phyloP scores from a whole-genome alignment of 1,140 invertebrate species.

The Stegodyphus mimosarum region DNA sequence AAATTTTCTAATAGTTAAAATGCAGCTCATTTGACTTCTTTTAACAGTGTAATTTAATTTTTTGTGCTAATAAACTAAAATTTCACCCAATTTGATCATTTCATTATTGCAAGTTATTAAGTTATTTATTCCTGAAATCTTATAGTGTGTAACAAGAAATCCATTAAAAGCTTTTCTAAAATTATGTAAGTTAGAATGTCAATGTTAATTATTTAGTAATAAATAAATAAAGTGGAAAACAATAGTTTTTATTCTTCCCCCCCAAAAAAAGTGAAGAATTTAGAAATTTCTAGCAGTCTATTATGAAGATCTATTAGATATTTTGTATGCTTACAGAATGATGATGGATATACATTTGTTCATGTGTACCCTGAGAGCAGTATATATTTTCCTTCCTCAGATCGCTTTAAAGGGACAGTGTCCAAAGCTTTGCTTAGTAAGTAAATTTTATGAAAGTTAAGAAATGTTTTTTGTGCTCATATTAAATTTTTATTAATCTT shows the following conservation, averaged over 20 bases:
- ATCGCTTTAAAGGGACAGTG: conserved; percentile 45
- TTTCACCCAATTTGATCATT: no score
- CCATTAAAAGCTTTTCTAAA: not conserved
- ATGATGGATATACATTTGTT: conserved; percentile 24
- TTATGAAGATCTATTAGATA: not conserved
- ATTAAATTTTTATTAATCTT: not conserved
- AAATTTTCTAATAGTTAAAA: no score
- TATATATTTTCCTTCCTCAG: conserved; percentile 49
- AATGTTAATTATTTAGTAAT: not conserved
- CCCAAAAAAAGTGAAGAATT: no score
- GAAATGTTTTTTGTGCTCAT: not conserved
- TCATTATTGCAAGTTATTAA: no score
- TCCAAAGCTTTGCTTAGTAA: conserved; percentile 51
- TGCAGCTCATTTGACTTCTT: no score
- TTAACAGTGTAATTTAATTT: no score
- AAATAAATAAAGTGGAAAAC: no score
- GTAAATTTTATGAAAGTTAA: not conserved
- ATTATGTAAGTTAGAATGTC: not conserved
- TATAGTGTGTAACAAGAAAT: not conserved
- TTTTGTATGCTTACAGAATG: conserved; percentile 7
- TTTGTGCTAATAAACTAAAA: no score
- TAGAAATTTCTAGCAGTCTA: no score
- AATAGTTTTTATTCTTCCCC: no score
- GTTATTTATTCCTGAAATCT: no score
- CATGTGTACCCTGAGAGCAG: conserved; percentile 46